Base-by-base conservation (phyloP, 2,888 invertebrate species). In the Lysandra coridon region DNA sequence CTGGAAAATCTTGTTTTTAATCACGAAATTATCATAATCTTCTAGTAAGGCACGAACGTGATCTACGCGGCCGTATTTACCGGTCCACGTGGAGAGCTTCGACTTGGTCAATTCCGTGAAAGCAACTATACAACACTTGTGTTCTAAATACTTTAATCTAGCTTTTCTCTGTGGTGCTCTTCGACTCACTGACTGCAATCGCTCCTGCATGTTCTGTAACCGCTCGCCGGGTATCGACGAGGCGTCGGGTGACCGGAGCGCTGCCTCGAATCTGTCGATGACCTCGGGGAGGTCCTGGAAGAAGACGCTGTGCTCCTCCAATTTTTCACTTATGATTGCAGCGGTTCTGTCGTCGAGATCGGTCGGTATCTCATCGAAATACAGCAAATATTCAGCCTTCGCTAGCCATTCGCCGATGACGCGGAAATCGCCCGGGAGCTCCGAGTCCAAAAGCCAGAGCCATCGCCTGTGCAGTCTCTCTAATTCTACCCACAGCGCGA, bases 101-200 rank as follows among this genome's bases (percentile, higher is more conserved):
- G 97, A 97, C 95, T 99, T 98, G 64, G 98, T 97, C 83, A 98
- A 95, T 89, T 98, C 97, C 80, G 99, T 96, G 93, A 98, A 98
- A 82, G 98, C 98, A 86, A 99, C 97, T 85, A 99, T 96, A 92
- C 98, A 98, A 92, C 98, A 98, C 94, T 98, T 98, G 92, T 98
- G 98, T 92, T 98, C 98, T 83, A 98, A 95, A 95, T 97, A 98
- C 92, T 98, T 98, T 87, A 98, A 95, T 88, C 97, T 96, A 80
- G 98, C 97, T 87, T 98, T 96, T 83, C 98, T 96, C 86, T 98
- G 97, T 30, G 97, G 96, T 62, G 98, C 98, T 84, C 96, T 96
- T 80, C 96, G 96, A 84, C 96, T 97, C 81, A 98, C 96, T 40
- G 96, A 96, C 82, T 96, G 96, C 82, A 98, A 95, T 85, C 99